phyloP scores from a whole-genome alignment of 1,140 invertebrate genomes.

The Streblospio benedicti region DNA sequence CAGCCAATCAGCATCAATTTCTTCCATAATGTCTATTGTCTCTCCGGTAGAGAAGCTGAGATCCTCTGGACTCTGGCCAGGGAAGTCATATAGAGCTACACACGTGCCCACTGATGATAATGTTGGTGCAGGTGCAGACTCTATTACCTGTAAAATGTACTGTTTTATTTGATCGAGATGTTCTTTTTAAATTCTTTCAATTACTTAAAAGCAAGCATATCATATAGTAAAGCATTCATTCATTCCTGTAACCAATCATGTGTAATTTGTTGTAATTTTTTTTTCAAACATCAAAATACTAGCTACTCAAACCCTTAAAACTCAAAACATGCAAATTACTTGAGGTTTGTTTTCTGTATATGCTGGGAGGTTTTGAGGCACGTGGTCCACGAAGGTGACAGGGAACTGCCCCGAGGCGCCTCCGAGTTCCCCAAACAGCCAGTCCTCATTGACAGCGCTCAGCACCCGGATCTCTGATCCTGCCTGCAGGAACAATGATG shows the following conservation, averaged over 20 bases:
- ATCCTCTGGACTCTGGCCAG: background rate
- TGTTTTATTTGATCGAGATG: no score
- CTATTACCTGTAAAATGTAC: no score
- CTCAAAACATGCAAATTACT: no score
- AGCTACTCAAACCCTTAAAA: no score
- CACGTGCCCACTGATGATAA: no score
- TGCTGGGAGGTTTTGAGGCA: constrained; percentile 8
- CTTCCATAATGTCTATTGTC: constrained; percentile 56
- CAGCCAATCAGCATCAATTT: constrained; percentile 66
- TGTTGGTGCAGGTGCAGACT: background rate
- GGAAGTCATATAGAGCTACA: constrained; percentile 4
- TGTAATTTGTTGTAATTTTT: no score
- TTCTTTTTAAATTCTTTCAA: no score
- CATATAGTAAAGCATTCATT: no score
- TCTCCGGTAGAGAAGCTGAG: constrained; percentile 55
- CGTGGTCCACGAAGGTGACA: constrained; percentile 59
- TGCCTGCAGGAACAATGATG: constrained; percentile 44
- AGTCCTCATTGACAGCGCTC: constrained; percentile 65
- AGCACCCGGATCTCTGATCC: constrained; percentile 63
- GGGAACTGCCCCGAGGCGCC: constrained; percentile 69
- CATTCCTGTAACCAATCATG: no score
- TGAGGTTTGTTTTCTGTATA: no score
- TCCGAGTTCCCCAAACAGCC: constrained; percentile 67
- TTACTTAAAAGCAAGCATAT: no score
- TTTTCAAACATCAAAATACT: no score